phyloP scores from a whole-genome alignment of 1,140 invertebrate species.

The Matsumurasca onukii region DNA sequence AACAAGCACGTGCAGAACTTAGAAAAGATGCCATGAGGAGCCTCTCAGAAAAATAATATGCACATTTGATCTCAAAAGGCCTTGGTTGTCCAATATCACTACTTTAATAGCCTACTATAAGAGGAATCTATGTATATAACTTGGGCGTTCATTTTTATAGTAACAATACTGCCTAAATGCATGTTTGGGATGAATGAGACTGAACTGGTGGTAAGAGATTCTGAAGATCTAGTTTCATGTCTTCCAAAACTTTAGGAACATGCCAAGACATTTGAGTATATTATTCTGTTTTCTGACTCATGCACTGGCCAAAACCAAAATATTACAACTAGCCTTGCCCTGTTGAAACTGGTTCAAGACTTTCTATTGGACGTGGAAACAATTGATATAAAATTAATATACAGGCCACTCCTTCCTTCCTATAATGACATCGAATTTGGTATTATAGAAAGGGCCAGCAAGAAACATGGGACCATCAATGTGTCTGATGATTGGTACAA shows the following conservation, averaged over 20 bases:
- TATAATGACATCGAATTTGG: constrained; percentile 33
- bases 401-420: constrained; percentile 36
- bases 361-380: constrained; percentile 36
- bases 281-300: too few relatives aligned
- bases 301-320: constrained; percentile 17
- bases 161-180: constrained; percentile 38
- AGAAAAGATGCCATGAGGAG: constrained; percentile 32
- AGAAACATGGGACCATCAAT: constrained; percentile 30
- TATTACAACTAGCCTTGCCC: constrained; percentile 35
- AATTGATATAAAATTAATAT: constrained; percentile 39
- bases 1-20: constrained; percentile 33
- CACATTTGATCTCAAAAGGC: constrained; percentile 43
- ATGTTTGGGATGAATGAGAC: constrained; percentile 41
- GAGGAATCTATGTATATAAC: constrained; percentile 42
- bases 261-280: constrained; percentile 29
- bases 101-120: constrained; percentile 43
- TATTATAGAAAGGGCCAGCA: constrained; percentile 22
- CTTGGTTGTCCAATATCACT: constrained; percentile 41
- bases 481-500: too few relatives aligned
- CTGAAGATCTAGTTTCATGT: constrained; percentile 41
- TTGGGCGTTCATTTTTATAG: constrained; percentile 38
- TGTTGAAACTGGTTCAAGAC: constrained; percentile 36
- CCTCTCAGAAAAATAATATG: constrained; percentile 36
- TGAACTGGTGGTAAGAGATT: constrained; percentile 35
- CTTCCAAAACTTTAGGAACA: constrained; percentile 37